Conservation (phyloP, 1,140 invertebrate species). For the Drosophila busckii region DNA sequence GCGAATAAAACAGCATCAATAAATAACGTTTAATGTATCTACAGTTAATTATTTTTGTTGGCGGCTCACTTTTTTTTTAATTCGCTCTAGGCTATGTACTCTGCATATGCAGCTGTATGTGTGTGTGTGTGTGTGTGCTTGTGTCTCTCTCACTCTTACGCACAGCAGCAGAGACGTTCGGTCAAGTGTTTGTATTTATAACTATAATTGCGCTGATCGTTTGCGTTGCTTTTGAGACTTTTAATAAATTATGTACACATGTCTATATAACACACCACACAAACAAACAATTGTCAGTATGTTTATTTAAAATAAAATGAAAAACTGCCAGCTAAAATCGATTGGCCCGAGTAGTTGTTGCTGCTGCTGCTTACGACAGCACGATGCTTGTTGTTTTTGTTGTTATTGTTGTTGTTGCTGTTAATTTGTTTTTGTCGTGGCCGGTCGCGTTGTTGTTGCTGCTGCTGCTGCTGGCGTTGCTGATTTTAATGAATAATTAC, state of each 20-base stretch:
- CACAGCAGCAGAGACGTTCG: constrained; percentile 18
- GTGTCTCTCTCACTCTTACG: neutral
- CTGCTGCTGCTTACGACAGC: constrained; percentile 35
- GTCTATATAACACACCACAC: neutral
- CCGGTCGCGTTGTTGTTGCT: constrained; percentile 16
- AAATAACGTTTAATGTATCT: constrained; percentile 63
- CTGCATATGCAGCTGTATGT: neutral
- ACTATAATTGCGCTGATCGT: constrained; percentile 51
- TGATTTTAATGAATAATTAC: constrained; percentile 65
- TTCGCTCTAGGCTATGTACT: constrained; percentile 36
- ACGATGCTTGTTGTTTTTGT: constrained; percentile 12
- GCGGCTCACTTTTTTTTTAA: constrained; percentile 55
- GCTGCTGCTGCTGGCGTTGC: constrained; percentile 22
- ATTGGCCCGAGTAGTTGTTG: constrained; percentile 35
- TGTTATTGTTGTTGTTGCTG: constrained; percentile 26
- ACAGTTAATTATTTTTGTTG: constrained; percentile 68
- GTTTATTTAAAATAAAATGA: constrained; percentile 56
- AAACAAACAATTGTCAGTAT: neutral
- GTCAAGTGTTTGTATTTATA: constrained; percentile 63
- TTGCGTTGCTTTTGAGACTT: constrained; percentile 50
- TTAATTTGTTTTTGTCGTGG: constrained; percentile 11
- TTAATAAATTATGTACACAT: constrained; percentile 61
- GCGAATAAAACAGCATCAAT: constrained; percentile 55
- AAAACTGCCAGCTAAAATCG: constrained; percentile 58
- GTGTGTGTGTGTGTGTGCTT: neutral